Evolutionary conservation across 2,113 vertebrate species (phyloP).

Genomic region (Steatornis caripensis): DNA sequence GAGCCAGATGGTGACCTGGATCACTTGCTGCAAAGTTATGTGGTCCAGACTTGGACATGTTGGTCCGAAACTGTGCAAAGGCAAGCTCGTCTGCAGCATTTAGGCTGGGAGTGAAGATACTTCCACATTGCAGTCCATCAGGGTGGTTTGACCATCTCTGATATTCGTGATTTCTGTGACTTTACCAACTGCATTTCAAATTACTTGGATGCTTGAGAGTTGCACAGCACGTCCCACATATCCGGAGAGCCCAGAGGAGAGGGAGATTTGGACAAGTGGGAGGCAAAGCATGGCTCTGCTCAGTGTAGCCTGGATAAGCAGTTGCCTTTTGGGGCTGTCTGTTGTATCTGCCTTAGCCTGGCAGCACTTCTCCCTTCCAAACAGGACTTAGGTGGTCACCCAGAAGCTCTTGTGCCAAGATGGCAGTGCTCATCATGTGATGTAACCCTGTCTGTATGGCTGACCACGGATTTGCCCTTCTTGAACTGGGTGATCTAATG

Average conservation of each 20-base stretch:
- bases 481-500: background rate
- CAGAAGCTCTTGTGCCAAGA: background rate
- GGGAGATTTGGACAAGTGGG: background rate
- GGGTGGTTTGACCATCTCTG: background rate
- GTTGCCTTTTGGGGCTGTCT: background rate
- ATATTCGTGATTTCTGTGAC: background rate
- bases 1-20: background rate
- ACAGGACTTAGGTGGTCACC: background rate
- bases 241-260: background rate
- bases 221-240: background rate
- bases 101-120: background rate
- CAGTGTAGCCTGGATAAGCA: accelerated
- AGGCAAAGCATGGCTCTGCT: background rate
- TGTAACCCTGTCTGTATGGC: background rate
- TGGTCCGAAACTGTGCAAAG: background rate
- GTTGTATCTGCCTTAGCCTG: background rate
- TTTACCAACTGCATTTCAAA: background rate
- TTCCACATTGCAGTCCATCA: background rate
- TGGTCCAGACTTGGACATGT: background rate
- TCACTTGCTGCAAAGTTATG: background rate
- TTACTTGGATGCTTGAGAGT: background rate
- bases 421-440: background rate
- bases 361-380: background rate
- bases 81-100: background rate
- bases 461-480: background rate